Base-by-base conservation (phyloP, 2,797 vertebrate genomes). In the Halcyon chelicuti region DNA sequence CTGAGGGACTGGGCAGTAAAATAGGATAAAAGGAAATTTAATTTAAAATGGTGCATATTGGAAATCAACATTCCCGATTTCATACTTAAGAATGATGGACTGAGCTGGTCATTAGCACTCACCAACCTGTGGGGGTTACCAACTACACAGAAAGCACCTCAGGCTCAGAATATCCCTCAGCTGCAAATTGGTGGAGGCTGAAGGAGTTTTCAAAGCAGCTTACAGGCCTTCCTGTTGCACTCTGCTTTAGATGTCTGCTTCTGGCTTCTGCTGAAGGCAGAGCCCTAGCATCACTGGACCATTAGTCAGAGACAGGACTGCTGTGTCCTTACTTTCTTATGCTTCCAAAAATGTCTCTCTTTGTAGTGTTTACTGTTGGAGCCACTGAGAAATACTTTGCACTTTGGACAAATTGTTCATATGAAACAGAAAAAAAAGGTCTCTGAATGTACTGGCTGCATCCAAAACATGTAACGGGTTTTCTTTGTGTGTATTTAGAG, bases 361-460 rank as follows among this genome's bases (percentile, higher is more conserved):
- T 58, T 84, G n/a, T 71, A 80, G 16, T 52, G 28, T 87, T 87
- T 84, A 33, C 26, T 90, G 21, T 91, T 94, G 92, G 47, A 75
- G 65, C 61, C 88, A 66, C 22, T 51, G 57, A 93, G 42, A 96
- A 82, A 60, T 39, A 28, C 25, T 68, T 81, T 14, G 33, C n/a
- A 58, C 31, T 94, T 91, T 88, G 42, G 77, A 90, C 44, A 63
- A 26, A 54, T 46, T 49, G 76, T 93, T 84, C 77, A 63, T 37
- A 94, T 54, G 77, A 92, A 67, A 93, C 35, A 86, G 40, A 92
- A 95, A 88, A 94, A 88, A 42, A 7, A 23, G 8, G 14, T 54
- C 88, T 87, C 84, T 31, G 94, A 94, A 72, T 83, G 12, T 81
- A 60, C 77, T 77, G 49, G 68, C 54, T 92, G 92, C 89, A 89